Conservation (phyloP, 35 echinoderm and acorn worm genomes). For the Acanthaster planci region DNA sequence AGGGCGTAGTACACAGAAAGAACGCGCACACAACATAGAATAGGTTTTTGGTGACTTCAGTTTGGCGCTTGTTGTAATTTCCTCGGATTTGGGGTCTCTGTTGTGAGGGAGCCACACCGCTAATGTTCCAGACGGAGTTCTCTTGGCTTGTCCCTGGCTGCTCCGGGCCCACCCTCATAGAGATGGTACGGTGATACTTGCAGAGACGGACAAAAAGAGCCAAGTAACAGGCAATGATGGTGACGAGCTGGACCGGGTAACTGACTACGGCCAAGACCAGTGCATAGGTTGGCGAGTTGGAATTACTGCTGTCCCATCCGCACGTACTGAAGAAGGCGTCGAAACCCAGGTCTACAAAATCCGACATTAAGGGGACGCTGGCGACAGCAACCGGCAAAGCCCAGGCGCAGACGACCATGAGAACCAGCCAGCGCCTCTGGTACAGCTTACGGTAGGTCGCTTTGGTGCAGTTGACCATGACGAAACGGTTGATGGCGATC, state of each 20-base stretch:
- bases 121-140: too few relatives aligned
- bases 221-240: conserved; percentile 65
- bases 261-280: conserved; percentile 56
- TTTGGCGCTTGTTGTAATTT: conserved; percentile 56
- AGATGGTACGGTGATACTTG: conserved; percentile 4
- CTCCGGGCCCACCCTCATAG: conserved; percentile 72
- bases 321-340: conserved; percentile 80
- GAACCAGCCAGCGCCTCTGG: conserved; percentile 20
- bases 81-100: neutral
- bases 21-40: conserved; percentile 83
- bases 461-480: conserved; percentile 64
- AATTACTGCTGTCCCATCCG: conserved; percentile 70
- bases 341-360: conserved; percentile 76
- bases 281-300: conserved; percentile 74
- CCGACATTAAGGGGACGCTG: conserved; percentile 64
- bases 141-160: conserved; percentile 29
- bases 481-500: conserved; percentile 79
- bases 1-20: conserved; percentile 80
- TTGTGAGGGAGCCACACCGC: too few relatives aligned
- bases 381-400: conserved; percentile 62
- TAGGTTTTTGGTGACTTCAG: conserved; percentile 85
- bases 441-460: conserved; percentile 59
- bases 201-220: conserved; percentile 62
- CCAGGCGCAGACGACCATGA: conserved; percentile 80
- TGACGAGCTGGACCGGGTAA: conserved; percentile 69